Evolutionary conservation across 2,888 invertebrate species (phyloP).

Genomic region (Mimachlamys varia): DNA sequence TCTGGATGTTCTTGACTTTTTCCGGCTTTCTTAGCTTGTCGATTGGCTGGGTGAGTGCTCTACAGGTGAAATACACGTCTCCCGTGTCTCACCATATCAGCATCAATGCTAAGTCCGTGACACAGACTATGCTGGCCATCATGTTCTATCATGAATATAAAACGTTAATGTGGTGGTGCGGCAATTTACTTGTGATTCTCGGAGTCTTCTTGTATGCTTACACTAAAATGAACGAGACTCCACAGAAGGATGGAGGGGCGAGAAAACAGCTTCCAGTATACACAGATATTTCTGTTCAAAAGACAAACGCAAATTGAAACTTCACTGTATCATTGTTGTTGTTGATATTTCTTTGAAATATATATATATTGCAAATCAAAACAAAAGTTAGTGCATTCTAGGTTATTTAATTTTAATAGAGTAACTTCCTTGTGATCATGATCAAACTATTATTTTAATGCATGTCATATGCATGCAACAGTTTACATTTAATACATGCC

Average conservation of each 20-base stretch:
- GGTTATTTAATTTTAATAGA: no score
- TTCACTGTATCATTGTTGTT: background rate
- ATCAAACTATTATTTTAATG: no score
- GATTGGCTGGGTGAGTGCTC: conserved; percentile 79
- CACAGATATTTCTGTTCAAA: background rate
- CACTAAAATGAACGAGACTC: conserved; percentile 61
- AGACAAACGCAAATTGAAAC: conserved; percentile 7
- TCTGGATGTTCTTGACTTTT: conserved; percentile 72
- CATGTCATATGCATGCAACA: no score
- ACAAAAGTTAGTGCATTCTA: no score
- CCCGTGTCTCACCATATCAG: conserved; percentile 80
- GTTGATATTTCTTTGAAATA: no score
- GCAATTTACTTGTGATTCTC: conserved; percentile 76
- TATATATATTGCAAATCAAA: no score
- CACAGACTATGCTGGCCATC: conserved; percentile 80
- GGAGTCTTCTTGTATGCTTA: conserved; percentile 78
- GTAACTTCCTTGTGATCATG: no score
- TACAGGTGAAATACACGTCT: conserved; percentile 80
- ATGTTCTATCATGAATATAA: conserved; percentile 75
- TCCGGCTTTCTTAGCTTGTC: conserved; percentile 76
- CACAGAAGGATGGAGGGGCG: background rate
- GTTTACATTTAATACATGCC: no score
- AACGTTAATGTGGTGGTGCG: conserved; percentile 78
- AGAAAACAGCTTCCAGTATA: background rate
- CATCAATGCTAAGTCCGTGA: conserved; percentile 79